phyloP scores from a whole-genome alignment of 2,797 vertebrate species.

The Acanthopagrus latus region DNA sequence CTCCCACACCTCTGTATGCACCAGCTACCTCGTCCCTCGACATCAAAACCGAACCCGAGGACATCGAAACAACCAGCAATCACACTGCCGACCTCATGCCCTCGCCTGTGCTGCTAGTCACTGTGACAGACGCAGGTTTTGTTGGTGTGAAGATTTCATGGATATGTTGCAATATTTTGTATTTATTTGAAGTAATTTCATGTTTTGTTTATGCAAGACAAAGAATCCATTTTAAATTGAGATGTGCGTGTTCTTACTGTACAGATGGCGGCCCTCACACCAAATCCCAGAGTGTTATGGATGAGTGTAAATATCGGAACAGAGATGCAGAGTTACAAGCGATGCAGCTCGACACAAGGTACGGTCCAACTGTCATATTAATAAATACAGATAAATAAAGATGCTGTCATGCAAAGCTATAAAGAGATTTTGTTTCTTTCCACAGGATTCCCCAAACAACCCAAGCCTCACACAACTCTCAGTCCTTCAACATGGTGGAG shows the following conservation, averaged over 20 bases:
- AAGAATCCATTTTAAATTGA: neutral
- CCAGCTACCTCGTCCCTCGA: neutral
- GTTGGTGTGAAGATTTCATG: neutral
- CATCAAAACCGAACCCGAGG: neutral
- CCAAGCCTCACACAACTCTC: neutral
- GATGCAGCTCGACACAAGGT: neutral
- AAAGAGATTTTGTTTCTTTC: neutral
- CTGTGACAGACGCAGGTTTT: neutral
- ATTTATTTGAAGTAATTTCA: neutral
- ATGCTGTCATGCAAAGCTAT: no score
- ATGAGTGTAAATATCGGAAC: neutral
- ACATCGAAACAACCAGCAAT: neutral
- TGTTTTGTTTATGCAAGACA: neutral
- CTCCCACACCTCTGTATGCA: neutral
- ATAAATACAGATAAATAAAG: neutral
- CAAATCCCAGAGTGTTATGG: rapidly evolving
- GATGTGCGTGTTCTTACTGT: neutral
- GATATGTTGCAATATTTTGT: neutral
- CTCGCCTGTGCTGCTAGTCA: neutral
- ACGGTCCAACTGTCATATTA: neutral
- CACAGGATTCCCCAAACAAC: neutral
- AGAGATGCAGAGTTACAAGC: neutral
- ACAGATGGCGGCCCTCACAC: neutral
- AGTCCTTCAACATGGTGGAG: neutral
- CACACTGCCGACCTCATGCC: no score